These are phyloP conservation scores for Drosophila multiciliata DNA, from an alignment of 2,888 invertebrate species.

Conservation along the genomic window DNA sequence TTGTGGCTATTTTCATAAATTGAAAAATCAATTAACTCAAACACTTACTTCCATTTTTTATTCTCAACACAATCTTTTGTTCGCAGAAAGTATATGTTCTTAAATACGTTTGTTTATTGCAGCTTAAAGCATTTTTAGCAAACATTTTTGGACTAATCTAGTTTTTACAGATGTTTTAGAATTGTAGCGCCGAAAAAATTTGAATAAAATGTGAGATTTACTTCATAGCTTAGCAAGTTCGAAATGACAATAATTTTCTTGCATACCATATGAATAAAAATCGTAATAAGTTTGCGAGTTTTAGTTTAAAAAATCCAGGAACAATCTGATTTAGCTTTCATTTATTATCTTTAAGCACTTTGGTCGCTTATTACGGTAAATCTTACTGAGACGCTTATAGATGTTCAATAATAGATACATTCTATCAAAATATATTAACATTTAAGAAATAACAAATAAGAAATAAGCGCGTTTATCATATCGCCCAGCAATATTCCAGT, in stretches of 20 bases:
- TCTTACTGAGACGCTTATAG: too few species aligned
- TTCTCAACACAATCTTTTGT: slow-evolving; percentile 8
- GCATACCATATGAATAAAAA: slow-evolving; percentile 1
- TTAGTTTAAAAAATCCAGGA: not conserved
- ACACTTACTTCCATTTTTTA: not conserved
- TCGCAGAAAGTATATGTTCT: slow-evolving; percentile 28
- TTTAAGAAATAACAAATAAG: too few species aligned
- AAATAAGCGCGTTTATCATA: too few species aligned
- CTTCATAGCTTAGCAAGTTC: not conserved
- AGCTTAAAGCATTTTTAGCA: slow-evolving; percentile 40
- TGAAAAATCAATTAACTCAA: not conserved
- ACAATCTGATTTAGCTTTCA: too few species aligned
- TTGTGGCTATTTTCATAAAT: not conserved
- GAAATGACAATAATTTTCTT: slow-evolving; percentile 9
- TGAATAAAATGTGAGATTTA: slow-evolving; percentile 5
- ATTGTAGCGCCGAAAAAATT: slow-evolving; percentile 15
- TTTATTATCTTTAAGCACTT: too few species aligned
- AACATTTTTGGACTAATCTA: slow-evolving; percentile 46
- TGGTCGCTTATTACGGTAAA: too few species aligned
- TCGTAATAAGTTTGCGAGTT: not conserved
- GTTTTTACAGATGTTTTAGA: slow-evolving; percentile 3
- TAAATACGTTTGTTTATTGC: slow-evolving; percentile 28
- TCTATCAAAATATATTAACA: too few species aligned
- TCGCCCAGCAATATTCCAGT: too few species aligned
- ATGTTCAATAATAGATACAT: too few species aligned